phyloP scores from a whole-genome alignment of 1,140 invertebrate genomes.

The Parasteatoda tepidariorum region DNA sequence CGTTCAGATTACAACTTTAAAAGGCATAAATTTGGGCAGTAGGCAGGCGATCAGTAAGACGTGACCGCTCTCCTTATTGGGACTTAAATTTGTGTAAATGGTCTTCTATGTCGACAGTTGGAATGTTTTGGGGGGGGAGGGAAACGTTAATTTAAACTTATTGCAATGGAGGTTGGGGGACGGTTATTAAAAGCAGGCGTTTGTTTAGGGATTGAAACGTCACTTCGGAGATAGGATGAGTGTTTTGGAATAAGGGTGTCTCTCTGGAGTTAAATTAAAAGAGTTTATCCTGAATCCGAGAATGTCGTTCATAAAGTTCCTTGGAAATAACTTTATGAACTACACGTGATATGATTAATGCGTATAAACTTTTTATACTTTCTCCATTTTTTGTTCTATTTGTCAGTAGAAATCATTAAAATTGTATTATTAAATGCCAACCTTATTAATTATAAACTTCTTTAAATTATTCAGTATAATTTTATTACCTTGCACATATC shows the following conservation, averaged over 20 bases:
- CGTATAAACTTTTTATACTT: too few relatives aligned
- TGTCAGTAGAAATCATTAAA: too few relatives aligned
- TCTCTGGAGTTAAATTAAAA: too few relatives aligned
- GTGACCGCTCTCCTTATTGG: neutral
- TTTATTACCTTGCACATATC: too few relatives aligned
- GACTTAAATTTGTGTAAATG: neutral
- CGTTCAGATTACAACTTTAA: neutral
- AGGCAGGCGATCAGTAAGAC: neutral
- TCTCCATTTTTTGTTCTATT: too few relatives aligned
- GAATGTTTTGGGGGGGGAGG: neutral
- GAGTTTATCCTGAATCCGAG: too few relatives aligned
- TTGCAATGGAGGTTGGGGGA: neutral
- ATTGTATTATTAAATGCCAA: too few relatives aligned
- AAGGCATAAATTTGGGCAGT: neutral
- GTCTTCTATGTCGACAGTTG: neutral
- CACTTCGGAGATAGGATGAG: neutral
- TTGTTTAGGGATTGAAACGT: neutral
- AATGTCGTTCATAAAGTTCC: too few relatives aligned
- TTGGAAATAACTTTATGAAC: too few relatives aligned
- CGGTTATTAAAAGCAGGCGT: neutral
- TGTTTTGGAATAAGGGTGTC: neutral
- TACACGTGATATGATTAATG: too few relatives aligned
- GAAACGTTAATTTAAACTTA: neutral
- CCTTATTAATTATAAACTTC: too few relatives aligned
- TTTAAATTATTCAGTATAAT: too few relatives aligned